phyloP scores from a whole-genome alignment of 2,113 vertebrate genomes.

The Hystrix brachyura region DNA sequence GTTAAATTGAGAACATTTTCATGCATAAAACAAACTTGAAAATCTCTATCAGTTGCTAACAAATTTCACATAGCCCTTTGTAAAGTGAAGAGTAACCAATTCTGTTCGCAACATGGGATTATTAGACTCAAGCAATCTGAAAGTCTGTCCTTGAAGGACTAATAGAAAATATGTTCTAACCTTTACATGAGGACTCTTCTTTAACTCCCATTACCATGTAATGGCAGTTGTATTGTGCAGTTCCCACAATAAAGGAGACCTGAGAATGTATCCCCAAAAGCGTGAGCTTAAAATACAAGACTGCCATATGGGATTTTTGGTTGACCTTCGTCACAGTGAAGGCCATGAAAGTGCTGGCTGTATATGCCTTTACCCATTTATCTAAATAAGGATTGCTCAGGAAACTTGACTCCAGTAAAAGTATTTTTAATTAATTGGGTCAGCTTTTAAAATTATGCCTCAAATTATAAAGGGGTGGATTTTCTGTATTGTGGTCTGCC shows the following conservation, averaged over 20 bases:
- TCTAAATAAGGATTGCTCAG: slow-evolving; percentile 35
- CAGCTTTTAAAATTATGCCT: slow-evolving; percentile 52
- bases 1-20: slow-evolving; percentile 81
- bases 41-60: slow-evolving; percentile 69
- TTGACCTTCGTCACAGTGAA: slow-evolving; percentile 27
- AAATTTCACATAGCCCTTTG: slow-evolving; percentile 85
- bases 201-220: slow-evolving; percentile 88
- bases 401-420: slow-evolving; percentile 47
- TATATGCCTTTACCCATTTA: slow-evolving; percentile 45
- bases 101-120: slow-evolving; percentile 82
- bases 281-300: slow-evolving; percentile 81
- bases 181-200: slow-evolving; percentile 81
- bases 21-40: slow-evolving; percentile 84
- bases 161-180: slow-evolving; percentile 83
- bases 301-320: slow-evolving; percentile 36
- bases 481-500: slow-evolving; percentile 82
- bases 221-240: slow-evolving; percentile 86
- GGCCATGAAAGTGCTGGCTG: slow-evolving; percentile 55
- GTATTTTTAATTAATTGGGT: slow-evolving; percentile 60
- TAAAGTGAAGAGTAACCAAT: slow-evolving; percentile 82
- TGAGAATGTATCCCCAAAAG: slow-evolving; percentile 79
- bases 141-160: slow-evolving; percentile 88
- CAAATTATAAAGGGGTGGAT: slow-evolving; percentile 57
- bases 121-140: slow-evolving; percentile 74
- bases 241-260: slow-evolving; percentile 71